These are phyloP conservation scores for Luidia sarsii DNA, from an alignment of 53 echinoderm and acorn worm species.

Conservation along the genomic window DNA sequence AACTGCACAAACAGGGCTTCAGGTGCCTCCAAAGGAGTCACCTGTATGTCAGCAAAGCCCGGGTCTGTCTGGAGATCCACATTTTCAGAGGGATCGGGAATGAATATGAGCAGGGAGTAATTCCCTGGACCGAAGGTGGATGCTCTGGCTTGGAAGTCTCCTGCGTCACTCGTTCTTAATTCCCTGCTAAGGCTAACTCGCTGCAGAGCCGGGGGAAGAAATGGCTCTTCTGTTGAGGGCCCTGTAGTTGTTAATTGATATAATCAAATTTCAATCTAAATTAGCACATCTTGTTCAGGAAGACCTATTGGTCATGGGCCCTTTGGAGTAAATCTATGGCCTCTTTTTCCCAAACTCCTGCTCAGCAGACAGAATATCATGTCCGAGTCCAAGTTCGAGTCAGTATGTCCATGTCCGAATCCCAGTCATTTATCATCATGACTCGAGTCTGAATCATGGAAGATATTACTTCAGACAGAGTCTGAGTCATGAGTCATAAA, in stretches of 20 bases:
- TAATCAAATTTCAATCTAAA: neutral
- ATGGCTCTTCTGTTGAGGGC: neutral
- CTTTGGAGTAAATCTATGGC: too few relatives aligned
- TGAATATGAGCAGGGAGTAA: slow-evolving; percentile 4
- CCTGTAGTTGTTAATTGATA: too few relatives aligned
- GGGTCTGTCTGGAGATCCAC: neutral
- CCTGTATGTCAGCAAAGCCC: slow-evolving; percentile 10
- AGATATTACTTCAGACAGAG: too few relatives aligned
- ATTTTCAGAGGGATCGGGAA: slow-evolving; percentile 7
- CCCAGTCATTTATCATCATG: too few relatives aligned
- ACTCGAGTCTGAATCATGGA: too few relatives aligned
- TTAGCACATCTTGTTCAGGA: neutral
- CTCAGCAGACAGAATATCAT: too few relatives aligned
- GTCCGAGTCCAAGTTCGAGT: too few relatives aligned
- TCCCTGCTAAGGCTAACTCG: slow-evolving; percentile 9
- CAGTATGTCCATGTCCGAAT: too few relatives aligned
- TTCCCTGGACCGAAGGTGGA: slow-evolving; percentile 25
- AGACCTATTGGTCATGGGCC: too few relatives aligned
- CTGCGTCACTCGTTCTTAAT: slow-evolving; percentile 13
- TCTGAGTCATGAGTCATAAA: too few relatives aligned
- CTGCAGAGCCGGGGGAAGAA: neutral
- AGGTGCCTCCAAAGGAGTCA: neutral
- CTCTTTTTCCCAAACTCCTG: too few relatives aligned
- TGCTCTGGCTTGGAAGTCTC: neutral
- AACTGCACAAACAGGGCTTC: slow-evolving; percentile 3